These are phyloP conservation scores for Cyphomyrus discorhynchus DNA, from an alignment of 2,113 vertebrate genomes.

Conservation along the genomic window DNA sequence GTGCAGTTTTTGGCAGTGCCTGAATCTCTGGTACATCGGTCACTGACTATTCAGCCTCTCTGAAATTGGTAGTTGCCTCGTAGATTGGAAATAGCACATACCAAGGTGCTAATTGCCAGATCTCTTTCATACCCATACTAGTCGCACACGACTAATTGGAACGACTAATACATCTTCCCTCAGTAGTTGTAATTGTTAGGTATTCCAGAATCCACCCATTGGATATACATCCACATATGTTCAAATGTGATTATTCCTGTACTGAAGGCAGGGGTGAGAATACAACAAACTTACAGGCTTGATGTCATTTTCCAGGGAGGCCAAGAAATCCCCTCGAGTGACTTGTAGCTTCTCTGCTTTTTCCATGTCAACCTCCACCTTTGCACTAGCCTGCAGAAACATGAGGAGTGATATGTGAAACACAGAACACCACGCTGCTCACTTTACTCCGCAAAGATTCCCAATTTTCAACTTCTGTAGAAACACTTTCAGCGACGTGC, in stretches of 20 bases:
- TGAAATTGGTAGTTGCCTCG: not conserved
- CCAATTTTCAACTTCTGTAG: not conserved
- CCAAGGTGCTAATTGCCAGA: not conserved
- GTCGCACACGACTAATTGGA: not conserved
- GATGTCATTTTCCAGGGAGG: constrained; percentile 87
- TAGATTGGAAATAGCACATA: not conserved
- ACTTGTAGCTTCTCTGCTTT: constrained; percentile 84
- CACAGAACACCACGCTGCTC: not conserved
- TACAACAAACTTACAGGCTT: constrained; percentile 78
- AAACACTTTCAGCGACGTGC: not conserved
- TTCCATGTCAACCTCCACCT: constrained; percentile 91
- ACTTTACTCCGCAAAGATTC: not conserved
- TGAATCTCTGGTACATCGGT: not conserved
- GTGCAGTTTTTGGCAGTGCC: not conserved
- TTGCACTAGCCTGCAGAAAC: constrained; percentile 71
- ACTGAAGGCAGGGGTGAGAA: not conserved
- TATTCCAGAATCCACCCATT: not conserved
- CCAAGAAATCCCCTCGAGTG: constrained; percentile 78
- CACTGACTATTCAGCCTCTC: not conserved
- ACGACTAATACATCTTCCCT: not conserved
- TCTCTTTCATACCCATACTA: not conserved
- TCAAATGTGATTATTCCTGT: not conserved
- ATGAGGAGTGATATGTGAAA: not conserved
- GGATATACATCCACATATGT: not conserved
- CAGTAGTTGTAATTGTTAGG: not conserved